These are phyloP conservation scores for Poecilia velifera DNA, from an alignment of 2,797 vertebrate species.

Conservation along the genomic window DNA sequence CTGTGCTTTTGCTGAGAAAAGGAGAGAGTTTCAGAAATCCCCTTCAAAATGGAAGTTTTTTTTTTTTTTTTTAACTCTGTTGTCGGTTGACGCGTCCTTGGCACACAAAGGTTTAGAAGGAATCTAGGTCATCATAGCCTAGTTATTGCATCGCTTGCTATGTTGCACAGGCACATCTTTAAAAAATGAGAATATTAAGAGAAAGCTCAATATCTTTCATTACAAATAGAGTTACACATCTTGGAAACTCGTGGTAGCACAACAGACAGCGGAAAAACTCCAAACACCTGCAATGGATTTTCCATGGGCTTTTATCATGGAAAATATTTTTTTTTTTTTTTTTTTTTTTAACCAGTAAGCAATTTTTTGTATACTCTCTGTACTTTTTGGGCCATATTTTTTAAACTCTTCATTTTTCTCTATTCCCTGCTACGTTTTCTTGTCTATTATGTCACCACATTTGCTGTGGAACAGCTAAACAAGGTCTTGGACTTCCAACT, in stretches of 20 bases:
- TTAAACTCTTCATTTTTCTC: no score
- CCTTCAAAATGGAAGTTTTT: not conserved
- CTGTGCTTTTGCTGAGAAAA: constrained; percentile 8
- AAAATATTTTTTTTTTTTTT: no score
- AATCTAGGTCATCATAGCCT: not conserved
- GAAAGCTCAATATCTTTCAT: not conserved
- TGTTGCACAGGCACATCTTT: not conserved
- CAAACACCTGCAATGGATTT: not conserved
- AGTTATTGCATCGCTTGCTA: not conserved
- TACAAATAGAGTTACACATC: not conserved
- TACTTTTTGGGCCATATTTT: no score
- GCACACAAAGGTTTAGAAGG: not conserved
- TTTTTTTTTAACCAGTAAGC: no score
- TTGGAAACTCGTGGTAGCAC: not conserved
- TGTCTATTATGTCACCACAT: no score
- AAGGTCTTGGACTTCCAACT: no score
- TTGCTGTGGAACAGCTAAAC: no score
- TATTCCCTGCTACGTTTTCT: no score
- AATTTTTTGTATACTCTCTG: no score
- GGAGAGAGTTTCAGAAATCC: not conserved
- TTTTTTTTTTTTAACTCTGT: not conserved
- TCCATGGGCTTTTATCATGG: not conserved
- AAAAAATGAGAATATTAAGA: not conserved
- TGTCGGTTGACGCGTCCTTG: not conserved
- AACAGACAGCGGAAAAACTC: not conserved